Evolutionary conservation across 2,797 vertebrate genomes (phyloP), one percentile per base, ranked within the genome.

Genomic region (Falco berigora): DNA sequence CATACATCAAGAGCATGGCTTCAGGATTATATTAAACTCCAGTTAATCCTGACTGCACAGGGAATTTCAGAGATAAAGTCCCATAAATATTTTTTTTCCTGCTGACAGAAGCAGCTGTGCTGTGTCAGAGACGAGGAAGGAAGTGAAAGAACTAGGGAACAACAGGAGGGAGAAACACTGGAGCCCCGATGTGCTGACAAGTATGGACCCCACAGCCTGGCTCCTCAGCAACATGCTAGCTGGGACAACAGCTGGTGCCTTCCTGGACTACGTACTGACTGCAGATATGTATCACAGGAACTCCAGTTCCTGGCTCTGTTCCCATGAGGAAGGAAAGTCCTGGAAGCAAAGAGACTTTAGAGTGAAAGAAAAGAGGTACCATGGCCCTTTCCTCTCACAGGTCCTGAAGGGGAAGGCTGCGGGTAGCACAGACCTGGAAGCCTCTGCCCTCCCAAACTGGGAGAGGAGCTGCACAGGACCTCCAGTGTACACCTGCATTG

Each of bases 61-160:
- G 17, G 62, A 42, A 87, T 87, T 88, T 79, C 53, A 93, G 59
- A 94, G 61, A 78, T 56, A 83, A 80, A 88, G 88, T 28, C 55
- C 53, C 50, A 79, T 40, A 72, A 75, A 87, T 71, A 81, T 78
- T 82, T 58, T 78, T 75, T 58, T 72, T 83, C 34, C 58, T 73
- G 52, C 40, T 88, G 56, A 93, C 86, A 92, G 76, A 66, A 91
- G 76, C 66, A 86, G 55, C n/a, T 69, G 28, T 25, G 24, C 23
- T 27, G 40, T 68, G 30, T 24, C 47, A 76, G 46, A 81, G 22
- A 86, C 14, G 20, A 47, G 20, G 32, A 36, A 66, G 24, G 24
- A 92, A 85, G 28, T 1, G 1, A 81, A 88, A 81, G 38, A 16
- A 85, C 36, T 3, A 78, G 11, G 14, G 30, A 89, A 79, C 13